Conservation (phyloP, 2,888 invertebrate species). For the Melinaea menophilus region DNA sequence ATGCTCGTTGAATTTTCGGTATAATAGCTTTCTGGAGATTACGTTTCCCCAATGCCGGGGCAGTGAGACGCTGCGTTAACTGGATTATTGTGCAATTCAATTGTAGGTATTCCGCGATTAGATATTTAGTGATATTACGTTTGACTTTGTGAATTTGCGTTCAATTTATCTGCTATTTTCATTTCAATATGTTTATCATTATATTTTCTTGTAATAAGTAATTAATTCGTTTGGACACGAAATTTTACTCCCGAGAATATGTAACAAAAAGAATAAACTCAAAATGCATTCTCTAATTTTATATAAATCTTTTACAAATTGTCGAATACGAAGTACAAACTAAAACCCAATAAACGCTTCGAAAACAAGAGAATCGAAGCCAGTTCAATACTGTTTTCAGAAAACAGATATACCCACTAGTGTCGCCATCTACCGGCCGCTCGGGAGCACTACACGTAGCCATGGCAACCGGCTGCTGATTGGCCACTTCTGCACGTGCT, state of each 20-base stretch:
- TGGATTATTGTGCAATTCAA: conserved; percentile 71
- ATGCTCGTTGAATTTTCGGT: conserved; percentile 63
- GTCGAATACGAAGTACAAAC: too few relatives aligned
- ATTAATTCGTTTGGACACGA: too few relatives aligned
- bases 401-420: conserved; percentile 24
- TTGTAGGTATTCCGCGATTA: conserved; percentile 35
- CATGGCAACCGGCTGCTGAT: conserved; percentile 70
- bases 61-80: conserved; percentile 64
- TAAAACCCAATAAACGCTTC: conserved; percentile 19
- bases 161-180: too few relatives aligned
- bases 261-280: too few relatives aligned
- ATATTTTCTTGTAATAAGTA: too few relatives aligned
- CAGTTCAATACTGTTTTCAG: conserved; percentile 33
- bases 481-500: conserved; percentile 59
- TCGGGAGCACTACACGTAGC: conserved; percentile 49
- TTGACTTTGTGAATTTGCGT: not conserved
- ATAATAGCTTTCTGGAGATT: conserved; percentile 73
- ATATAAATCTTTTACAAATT: too few relatives aligned
- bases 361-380: conserved; percentile 11
- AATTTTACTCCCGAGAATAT: too few relatives aligned
- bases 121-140: not conserved
- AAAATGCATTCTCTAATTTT: too few relatives aligned
- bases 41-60: conserved; percentile 67
- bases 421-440: conserved; percentile 61
- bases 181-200: too few relatives aligned